Evolutionary conservation across 2,113 vertebrate species (phyloP).

Genomic region (Nothobranchius furzeri): DNA sequence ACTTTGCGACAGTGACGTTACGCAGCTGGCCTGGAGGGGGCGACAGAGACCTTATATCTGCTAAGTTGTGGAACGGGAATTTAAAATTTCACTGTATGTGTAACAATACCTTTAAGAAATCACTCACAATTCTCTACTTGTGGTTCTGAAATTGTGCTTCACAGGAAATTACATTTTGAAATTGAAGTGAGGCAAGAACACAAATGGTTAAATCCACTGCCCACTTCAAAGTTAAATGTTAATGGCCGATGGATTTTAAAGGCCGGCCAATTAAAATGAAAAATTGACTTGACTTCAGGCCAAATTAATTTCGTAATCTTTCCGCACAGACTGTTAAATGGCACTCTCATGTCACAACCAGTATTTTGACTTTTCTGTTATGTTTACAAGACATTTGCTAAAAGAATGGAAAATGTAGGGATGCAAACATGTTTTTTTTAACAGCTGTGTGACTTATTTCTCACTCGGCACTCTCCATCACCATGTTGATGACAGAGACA

Average conservation of each 20-base stretch:
- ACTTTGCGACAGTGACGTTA: too few relatives aligned
- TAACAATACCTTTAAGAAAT: background rate
- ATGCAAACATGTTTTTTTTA: background rate
- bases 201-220: background rate
- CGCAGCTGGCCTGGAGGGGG: too few relatives aligned
- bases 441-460: background rate
- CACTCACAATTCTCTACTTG: background rate
- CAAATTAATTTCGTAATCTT: too few relatives aligned
- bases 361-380: too few relatives aligned
- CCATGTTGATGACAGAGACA: background rate
- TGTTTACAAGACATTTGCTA: background rate
- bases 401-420: background rate
- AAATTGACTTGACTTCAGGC: too few relatives aligned
- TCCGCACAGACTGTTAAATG: background rate
- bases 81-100: background rate
- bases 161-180: background rate
- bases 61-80: too few relatives aligned
- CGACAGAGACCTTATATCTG: too few relatives aligned
- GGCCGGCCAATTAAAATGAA: too few relatives aligned
- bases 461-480: background rate
- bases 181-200: background rate
- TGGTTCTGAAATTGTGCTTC: background rate
- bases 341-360: background rate
- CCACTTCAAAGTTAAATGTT: background rate
- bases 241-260: background rate